Evolutionary conservation across 2,888 invertebrate species (phyloP).

Genomic region (Polymixis lichenea): DNA sequence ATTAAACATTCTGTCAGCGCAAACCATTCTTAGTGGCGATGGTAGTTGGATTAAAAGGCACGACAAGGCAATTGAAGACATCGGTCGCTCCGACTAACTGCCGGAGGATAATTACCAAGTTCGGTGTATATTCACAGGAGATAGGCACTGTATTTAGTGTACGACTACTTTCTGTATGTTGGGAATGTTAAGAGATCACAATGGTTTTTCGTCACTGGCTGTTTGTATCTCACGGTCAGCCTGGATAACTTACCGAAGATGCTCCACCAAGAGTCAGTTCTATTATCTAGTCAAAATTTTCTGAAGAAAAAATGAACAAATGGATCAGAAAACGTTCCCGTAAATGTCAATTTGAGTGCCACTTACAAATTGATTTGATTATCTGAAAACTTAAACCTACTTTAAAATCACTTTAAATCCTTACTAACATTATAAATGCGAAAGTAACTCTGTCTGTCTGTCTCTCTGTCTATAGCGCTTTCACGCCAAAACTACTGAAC

Average conservation of each 20-base stretch:
- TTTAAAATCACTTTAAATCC: neutral
- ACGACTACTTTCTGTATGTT: neutral
- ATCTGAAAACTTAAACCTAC: neutral
- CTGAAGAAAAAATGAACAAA: neutral
- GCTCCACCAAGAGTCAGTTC: neutral
- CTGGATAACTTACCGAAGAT: neutral
- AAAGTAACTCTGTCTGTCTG: too few species aligned
- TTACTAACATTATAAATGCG: too few species aligned
- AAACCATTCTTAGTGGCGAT: conserved; percentile 38
- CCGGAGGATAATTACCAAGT: conserved; percentile 41
- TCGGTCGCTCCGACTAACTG: conserved; percentile 44
- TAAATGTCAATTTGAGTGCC: neutral
- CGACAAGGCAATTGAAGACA: conserved; percentile 51
- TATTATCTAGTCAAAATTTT: neutral
- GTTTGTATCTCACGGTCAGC: neutral
- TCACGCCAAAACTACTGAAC: too few species aligned
- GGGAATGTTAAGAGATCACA: neutral
- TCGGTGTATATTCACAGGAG: conserved; percentile 16
- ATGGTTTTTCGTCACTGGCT: neutral
- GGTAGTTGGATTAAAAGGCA: conserved; percentile 55
- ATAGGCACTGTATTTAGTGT: neutral
- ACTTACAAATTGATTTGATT: neutral
- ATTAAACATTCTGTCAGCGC: conserved; percentile 45
- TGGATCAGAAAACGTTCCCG: neutral
- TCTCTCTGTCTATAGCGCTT: too few species aligned